A percentile compares a stretch with the other conserved stretches of the same genome.
Conservation (phyloP, 2,113 vertebrate genomes). For the Takifugu bimaculatus region DNA sequence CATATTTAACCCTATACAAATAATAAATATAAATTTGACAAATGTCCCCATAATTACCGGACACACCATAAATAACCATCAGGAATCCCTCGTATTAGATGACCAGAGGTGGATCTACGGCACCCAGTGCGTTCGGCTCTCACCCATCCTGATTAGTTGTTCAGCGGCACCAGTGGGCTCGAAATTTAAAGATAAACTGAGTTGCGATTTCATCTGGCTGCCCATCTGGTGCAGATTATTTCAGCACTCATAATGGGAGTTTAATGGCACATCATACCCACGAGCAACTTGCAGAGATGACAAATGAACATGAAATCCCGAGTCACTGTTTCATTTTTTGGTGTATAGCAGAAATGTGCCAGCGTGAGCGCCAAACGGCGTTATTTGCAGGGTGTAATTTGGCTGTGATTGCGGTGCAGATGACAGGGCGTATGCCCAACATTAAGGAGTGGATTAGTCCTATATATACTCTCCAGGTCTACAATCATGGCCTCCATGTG, state of each 20-base stretch:
- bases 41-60: too few relatives aligned
- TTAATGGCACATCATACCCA: conserved; percentile 26
- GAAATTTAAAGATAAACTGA: not conserved
- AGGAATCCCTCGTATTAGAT: too few relatives aligned
- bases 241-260: conserved; percentile 25
- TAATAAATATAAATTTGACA: too few relatives aligned
- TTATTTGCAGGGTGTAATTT: conserved; percentile 48
- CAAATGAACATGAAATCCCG: conserved; percentile 4
- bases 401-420: conserved; percentile 43
- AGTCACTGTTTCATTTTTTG: not conserved
- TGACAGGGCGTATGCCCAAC: conserved; percentile 45
- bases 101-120: too few relatives aligned
- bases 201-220: conserved; percentile 19
- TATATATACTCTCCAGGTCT: conserved; percentile 71
- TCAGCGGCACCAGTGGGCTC: not conserved
- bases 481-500: conserved; percentile 72
- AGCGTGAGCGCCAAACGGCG: conserved; percentile 10
- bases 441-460: conserved; percentile 57
- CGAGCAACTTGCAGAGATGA: conserved; percentile 16
- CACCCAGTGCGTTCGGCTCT: too few relatives aligned
- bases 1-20: not conserved
- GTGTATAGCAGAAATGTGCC: not conserved
- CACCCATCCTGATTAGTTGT: too few relatives aligned
- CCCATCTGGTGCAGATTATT: conserved; percentile 35
- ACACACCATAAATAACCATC: too few relatives aligned